A percentile compares a stretch with the other conserved stretches of the same genome.
phyloP scores from a whole-genome alignment of 2,113 vertebrate species.

The Microtus ochrogaster region DNA sequence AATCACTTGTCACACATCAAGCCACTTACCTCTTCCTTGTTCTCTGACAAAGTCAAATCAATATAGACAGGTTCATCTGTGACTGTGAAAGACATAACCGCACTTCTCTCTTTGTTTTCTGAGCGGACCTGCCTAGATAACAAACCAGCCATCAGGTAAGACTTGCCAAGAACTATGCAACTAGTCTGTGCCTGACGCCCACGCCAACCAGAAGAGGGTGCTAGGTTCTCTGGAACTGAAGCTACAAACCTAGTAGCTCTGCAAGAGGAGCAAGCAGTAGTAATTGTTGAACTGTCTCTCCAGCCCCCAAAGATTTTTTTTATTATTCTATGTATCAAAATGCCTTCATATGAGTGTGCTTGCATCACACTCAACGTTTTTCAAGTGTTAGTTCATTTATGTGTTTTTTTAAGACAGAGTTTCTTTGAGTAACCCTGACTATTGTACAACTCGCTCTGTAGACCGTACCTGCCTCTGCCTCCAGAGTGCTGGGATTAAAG shows the following conservation, averaged over 20 bases:
- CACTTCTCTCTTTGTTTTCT: constrained; percentile 95
- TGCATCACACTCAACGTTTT: background rate
- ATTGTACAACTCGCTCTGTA: background rate
- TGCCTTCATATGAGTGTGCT: background rate
- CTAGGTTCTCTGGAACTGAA: background rate
- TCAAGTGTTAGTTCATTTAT: background rate
- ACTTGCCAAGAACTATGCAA: background rate
- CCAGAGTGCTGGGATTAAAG: background rate
- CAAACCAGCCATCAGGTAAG: constrained; percentile 55
- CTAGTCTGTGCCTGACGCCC: background rate
- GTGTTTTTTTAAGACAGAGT: background rate
- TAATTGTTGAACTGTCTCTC: background rate
- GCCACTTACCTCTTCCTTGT: constrained; percentile 93
- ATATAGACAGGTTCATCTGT: constrained; percentile 94
- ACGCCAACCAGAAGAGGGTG: background rate
- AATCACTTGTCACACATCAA: background rate
- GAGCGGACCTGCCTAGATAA: constrained; percentile 95
- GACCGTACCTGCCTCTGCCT: background rate
- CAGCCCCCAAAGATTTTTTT: background rate
- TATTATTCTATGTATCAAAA: background rate
- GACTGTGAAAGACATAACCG: constrained; percentile 95
- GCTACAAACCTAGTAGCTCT: background rate
- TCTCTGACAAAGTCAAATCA: constrained; percentile 92
- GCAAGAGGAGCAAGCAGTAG: background rate
- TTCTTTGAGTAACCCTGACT: background rate